Conservation (phyloP, 2,888 invertebrate species). For the Sminthurides aquaticus region DNA sequence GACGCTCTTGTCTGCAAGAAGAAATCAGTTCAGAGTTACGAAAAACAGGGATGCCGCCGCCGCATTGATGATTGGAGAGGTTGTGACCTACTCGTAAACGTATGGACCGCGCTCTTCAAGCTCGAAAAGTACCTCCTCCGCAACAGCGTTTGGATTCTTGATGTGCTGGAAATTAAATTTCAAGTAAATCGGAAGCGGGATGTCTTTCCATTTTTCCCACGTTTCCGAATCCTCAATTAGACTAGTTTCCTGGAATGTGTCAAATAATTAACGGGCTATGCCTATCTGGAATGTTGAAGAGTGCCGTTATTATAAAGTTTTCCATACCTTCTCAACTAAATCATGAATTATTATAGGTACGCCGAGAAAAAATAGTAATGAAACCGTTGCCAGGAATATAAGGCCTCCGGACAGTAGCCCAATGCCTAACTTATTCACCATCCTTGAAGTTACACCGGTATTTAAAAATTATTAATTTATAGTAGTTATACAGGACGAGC, state of each 20-base stretch:
- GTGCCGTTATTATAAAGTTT: background rate
- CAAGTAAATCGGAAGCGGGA: slow-evolving; percentile 23
- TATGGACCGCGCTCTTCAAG: slow-evolving; percentile 22
- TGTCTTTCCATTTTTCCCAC: slow-evolving; percentile 37
- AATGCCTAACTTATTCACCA: background rate
- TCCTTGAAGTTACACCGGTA: too few relatives aligned
- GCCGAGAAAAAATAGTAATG: background rate
- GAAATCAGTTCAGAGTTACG: background rate
- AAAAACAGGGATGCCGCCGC: too few relatives aligned
- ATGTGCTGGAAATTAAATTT: slow-evolving; percentile 30
- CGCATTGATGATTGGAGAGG: too few relatives aligned
- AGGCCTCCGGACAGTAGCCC: background rate
- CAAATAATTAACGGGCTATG: background rate
- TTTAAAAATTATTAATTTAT: too few relatives aligned
- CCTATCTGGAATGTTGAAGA: background rate
- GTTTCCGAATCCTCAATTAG: slow-evolving; percentile 31
- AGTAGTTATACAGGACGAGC: too few relatives aligned
- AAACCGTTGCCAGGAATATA: background rate
- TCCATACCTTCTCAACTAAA: background rate
- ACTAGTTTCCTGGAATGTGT: slow-evolving; percentile 24
- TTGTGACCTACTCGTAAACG: slow-evolving; percentile 25
- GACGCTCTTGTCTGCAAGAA: slow-evolving; percentile 14
- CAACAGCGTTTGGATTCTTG: slow-evolving; percentile 22
- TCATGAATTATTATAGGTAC: slow-evolving; percentile 10
- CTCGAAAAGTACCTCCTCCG: background rate